Base-by-base conservation (phyloP, 1,140 invertebrate species). In the Halyomorpha halys region DNA sequence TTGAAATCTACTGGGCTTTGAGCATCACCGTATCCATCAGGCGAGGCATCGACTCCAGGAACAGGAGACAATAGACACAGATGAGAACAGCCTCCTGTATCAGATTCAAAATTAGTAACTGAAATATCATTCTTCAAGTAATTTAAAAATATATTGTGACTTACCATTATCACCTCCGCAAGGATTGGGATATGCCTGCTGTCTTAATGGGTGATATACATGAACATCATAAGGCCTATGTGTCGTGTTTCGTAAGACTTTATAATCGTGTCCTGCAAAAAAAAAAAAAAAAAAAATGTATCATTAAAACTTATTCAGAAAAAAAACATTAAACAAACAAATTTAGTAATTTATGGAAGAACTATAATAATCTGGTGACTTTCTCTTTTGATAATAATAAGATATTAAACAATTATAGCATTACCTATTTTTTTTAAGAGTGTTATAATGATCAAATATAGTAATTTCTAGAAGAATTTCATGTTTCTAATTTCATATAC, bases 161-260 rank as follows among this genome's bases (percentile, higher is more conserved):
- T 27, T 56, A 56, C 53, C 53, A 74, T 98, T 98, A 70, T 95
- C 89, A 0, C 77, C 78, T 0, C 85, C 89, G 73, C 97, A 99
- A 0, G 96, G 95, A 78, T 98, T 98, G 0, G 78, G 76, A 71
- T 90, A 93, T 0, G 88, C 82, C 13, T 91, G 70, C 71, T 95
- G 92, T 59, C 91, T 75, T 9, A 95, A 73, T 1, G 87, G 88
- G 77, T 95, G 92, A 69, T 89, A 93, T 1, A 92, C 82, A 68
- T 96, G 91, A 65, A 97, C 83, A 70, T 97, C 94, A 71, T 97
- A 97, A 0, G 94, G 94, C 25, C 94, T 80, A 75, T 97, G 94
- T 0, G 94, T 94, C 0, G 93, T 96, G 70, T 96, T 96, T 62
- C 92, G 75, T 0, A 97, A 72, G 2, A 90, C 76, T n/a, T 80